phyloP scores from a whole-genome alignment of 2,113 vertebrate species.

The Takifugu bimaculatus region DNA sequence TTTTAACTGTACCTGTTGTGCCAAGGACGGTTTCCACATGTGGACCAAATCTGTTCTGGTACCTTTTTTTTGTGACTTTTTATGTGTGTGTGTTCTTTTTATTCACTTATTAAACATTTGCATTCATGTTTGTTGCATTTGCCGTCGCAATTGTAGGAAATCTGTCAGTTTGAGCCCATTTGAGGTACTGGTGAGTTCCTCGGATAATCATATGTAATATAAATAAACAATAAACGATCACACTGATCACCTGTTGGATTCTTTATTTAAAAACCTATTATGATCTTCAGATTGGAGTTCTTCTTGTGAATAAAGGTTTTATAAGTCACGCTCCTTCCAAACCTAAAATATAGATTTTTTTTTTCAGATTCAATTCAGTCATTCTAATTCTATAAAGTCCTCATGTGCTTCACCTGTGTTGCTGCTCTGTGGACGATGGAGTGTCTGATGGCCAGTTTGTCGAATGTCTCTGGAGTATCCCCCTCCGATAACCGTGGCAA shows the following conservation, averaged over 20 bases:
- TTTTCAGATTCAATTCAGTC: not conserved
- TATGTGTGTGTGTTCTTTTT: not conserved
- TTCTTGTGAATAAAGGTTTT: slow-evolving; percentile 3
- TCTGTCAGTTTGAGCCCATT: too few relatives aligned
- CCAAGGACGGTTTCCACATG: slow-evolving; percentile 35
- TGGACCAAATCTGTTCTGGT: slow-evolving; percentile 34
- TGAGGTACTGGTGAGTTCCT: too few relatives aligned
- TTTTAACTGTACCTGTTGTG: slow-evolving; percentile 23
- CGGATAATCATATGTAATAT: too few relatives aligned
- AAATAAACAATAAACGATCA: too few relatives aligned
- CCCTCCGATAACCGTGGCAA: slow-evolving; percentile 63
- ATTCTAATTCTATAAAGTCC: not conserved
- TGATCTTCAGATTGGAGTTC: not conserved
- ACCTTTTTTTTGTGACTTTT: slow-evolving; percentile 28
- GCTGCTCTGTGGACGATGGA: slow-evolving; percentile 69
- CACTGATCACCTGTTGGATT: too few relatives aligned
- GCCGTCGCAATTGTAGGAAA: not conserved
- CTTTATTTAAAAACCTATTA: too few relatives aligned
- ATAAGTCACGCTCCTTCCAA: slow-evolving; percentile 59
- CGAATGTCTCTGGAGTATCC: slow-evolving; percentile 60
- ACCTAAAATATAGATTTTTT: slow-evolving; percentile 43
- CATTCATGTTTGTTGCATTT: slow-evolving; percentile 8
- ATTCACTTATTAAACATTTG: slow-evolving; percentile 43
- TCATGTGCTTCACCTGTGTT: slow-evolving; percentile 34
- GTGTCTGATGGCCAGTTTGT: slow-evolving; percentile 59